Evolutionary conservation across 2,113 vertebrate genomes (phyloP), one percentile per base, ranked within the genome.

Genomic region (Talpa occidentalis): DNA sequence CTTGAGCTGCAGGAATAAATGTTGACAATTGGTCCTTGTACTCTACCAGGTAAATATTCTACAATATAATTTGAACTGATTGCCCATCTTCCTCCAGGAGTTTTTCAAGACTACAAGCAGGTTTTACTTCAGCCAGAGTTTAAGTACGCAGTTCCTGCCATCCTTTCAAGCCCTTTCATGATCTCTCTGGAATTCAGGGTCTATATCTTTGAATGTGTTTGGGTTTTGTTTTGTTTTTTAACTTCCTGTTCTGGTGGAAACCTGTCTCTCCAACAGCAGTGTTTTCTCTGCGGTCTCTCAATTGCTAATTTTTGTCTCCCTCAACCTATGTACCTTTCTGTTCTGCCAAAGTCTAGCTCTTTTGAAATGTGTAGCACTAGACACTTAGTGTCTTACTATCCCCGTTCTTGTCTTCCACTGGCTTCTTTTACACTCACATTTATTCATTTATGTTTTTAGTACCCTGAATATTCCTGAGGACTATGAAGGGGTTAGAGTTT

Each of bases 321-420:
- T 66, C 47, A 67, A 17, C 32, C 17, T 74, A 22, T 85, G 30
- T 86, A 59, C 56, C 40, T 49, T 91, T 69, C 88, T 81, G 3
- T 60, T 92, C 30, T 89, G 52, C 40, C 47, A n/a, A 93, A 86
- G 40, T 47, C 21, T 10, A 62, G 84, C 40, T 93, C 12, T 90
- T 54, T 80, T 54, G 54, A 59, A 52, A 52, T 66, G 40, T 3
- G 30, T 3, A 11, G 77, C 40, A 14, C 22, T 32, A 69, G 54
- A 56, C 54, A 56, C 6, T 56, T 21, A 56, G 54, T 84, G 22
- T 22, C 12, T 73, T 64, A 26, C 64, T 21, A n/a, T 17, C 11
- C 49, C 14, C 37, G 28, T 62, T 78, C 44, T 64, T 83, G 42
- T 59, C 17, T 67, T 17, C n/a, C 59, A 5, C 47, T 69, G 26